phyloP scores from a whole-genome alignment of 2,888 invertebrate species.

The Drosophila borealis region DNA sequence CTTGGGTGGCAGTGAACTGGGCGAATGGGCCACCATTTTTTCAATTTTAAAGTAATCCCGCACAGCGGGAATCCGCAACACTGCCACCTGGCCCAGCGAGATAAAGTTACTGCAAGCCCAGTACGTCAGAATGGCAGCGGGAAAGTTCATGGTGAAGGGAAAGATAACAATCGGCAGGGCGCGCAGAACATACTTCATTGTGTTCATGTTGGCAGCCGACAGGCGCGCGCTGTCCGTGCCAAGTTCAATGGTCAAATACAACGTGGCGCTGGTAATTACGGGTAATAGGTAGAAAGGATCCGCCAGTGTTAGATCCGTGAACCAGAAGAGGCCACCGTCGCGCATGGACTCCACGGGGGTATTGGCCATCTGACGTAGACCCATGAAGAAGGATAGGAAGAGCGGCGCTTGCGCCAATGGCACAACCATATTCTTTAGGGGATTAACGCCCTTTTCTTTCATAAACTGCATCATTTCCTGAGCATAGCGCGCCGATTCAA shows the following conservation, averaged over 20 bases:
- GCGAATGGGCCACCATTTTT: conserved; percentile 86
- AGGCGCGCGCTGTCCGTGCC: conserved; percentile 91
- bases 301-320: conserved; percentile 94
- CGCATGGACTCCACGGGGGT: conserved; percentile 96
- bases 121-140: conserved; percentile 94
- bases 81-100: conserved; percentile 90
- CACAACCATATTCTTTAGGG: conserved; percentile 91
- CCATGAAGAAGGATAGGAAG: conserved; percentile 96
- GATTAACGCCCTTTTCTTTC: conserved; percentile 92
- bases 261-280: conserved; percentile 92
- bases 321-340: conserved; percentile 96
- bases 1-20: conserved; percentile 88
- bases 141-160: conserved; percentile 94
- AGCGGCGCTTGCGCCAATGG: conserved; percentile 94
- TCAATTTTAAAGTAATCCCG: conserved; percentile 92
- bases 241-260: conserved; percentile 92
- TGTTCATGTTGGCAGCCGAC: conserved; percentile 88
- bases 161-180: conserved; percentile 92
- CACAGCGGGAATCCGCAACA: conserved; percentile 91
- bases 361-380: conserved; percentile 94
- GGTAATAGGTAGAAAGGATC: conserved; percentile 97
- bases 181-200: conserved; percentile 91
- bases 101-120: conserved; percentile 96
- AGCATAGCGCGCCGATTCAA: conserved; percentile 91
- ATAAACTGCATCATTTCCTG: conserved; percentile 93